Conservation (phyloP, 2,888 invertebrate genomes). For the Cheiracanthium punctorium region DNA sequence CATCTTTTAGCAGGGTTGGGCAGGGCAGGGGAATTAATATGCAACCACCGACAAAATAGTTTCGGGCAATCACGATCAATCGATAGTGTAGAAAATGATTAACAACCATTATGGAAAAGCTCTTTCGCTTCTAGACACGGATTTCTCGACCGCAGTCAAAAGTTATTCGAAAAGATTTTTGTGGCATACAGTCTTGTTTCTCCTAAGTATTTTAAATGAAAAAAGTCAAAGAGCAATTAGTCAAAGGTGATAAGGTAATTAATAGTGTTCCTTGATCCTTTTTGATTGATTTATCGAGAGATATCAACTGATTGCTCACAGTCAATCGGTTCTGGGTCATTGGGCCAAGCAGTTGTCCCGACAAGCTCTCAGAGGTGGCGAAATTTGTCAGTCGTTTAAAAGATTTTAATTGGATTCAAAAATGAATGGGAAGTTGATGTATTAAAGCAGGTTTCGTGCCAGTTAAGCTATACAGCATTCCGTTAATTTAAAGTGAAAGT, state of each 20-base stretch:
- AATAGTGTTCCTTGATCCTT: background rate
- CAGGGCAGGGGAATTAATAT: background rate
- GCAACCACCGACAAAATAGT: background rate
- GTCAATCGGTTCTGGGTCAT: background rate
- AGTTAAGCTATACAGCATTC: background rate
- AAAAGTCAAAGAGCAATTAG: background rate
- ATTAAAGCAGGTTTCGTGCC: background rate
- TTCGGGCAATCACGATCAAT: background rate
- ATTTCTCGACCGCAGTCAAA: background rate
- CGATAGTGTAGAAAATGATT: background rate
- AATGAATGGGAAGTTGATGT: background rate
- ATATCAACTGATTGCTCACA: background rate
- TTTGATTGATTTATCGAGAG: background rate
- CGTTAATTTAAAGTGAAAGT: too few relatives aligned
- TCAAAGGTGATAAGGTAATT: slow-evolving; percentile 1
- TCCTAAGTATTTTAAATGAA: too few relatives aligned
- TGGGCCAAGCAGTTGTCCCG: background rate
- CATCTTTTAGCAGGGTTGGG: background rate
- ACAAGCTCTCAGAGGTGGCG: background rate
- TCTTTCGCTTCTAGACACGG: background rate
- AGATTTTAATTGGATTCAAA: background rate
- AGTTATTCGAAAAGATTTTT: background rate
- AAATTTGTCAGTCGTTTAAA: background rate
- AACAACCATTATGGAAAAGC: background rate
- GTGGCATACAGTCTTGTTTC: background rate